Conservation (phyloP, 35 echinoderm and acorn worm genomes). For the Amphiura filiformis region DNA sequence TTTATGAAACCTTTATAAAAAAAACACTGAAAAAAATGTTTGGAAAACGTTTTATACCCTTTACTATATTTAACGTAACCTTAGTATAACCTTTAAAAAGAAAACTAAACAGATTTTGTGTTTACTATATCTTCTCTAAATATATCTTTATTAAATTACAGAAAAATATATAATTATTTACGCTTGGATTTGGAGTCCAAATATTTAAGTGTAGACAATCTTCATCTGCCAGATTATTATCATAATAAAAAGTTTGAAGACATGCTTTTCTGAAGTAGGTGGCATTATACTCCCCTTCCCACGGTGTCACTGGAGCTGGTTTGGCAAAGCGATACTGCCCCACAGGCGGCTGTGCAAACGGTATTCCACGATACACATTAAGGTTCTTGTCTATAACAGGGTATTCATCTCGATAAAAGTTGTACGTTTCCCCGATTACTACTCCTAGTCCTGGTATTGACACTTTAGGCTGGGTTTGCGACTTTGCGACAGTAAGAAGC, state of each 20-base stretch:
- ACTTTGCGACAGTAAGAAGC: no score
- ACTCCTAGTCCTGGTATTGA: constrained; percentile 24
- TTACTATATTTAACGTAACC: no score
- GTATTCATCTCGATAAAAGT: constrained; percentile 17
- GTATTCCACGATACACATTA: constrained; percentile 65
- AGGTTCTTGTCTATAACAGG: constrained; percentile 15
- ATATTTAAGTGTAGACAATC: constrained; percentile 84
- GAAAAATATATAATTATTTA: no score
- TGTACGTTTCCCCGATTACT: constrained; percentile 44
- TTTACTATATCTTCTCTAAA: no score
- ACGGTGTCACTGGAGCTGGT: constrained; percentile 24
- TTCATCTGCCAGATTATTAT: constrained; percentile 49
- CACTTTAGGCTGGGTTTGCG: neutral
- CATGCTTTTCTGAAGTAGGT: constrained; percentile 32
- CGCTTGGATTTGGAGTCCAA: constrained; percentile 64
- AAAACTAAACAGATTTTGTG: no score
- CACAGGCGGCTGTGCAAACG: constrained; percentile 48
- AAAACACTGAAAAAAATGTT: no score
- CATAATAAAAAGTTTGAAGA: neutral
- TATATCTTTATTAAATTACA: no score
- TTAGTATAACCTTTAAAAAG: no score
- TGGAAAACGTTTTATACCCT: no score
- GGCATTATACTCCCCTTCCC: constrained; percentile 20
- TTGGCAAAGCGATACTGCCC: constrained; percentile 51
- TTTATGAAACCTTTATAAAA: no score